Evolutionary conservation across 2,888 invertebrate genomes (phyloP), one percentile per base, ranked within the genome.

Genomic region (Pollenia griseotomentosa): DNA sequence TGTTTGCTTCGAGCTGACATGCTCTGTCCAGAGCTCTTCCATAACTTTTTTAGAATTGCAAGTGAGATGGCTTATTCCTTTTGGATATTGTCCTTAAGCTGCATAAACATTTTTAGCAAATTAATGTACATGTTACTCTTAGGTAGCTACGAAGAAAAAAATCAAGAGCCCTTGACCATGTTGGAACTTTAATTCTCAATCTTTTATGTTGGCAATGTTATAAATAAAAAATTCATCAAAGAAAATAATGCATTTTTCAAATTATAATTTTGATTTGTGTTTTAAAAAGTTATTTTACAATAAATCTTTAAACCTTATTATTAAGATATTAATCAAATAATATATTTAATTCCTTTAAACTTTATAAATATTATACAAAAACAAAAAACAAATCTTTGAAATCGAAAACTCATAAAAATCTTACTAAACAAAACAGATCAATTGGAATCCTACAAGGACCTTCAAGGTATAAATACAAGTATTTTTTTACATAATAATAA

Each of bases 361-460:
- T 65, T 77, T 14, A 74, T 16, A 77, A 65, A 73, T 61, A 61
- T 55, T 46, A 46, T 9, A 57, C 42, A 11, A 33, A 33, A 33
- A 33, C 44, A 8, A 33, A 74, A 51, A 57, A 40, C 3, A 57
- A 61, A 12, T 89, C 89, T 90, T 9, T 16, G 12, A 40, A 48
- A 90, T 40, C 16, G 7, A 57, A 81, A 70, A 53, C 14, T 40
- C 9, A 6, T 46, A 8, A 55, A 73, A 48, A 70, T 2, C 44
- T 90, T 90, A 89, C 80, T 68, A 88, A 84, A 71, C 63, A 82
- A 88, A 89, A 92, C 92, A 93, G 94, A 93, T 93, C 90, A 93
- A 94, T 93, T 94, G 93, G 93, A 93, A 94, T 92, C 94, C 94
- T 89, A 93, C 94, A 91, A 93, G 93, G 93, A 94, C 93, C 89